Base-by-base conservation (phyloP, 1,140 invertebrate genomes). In the Lordiphosa mommai region DNA sequence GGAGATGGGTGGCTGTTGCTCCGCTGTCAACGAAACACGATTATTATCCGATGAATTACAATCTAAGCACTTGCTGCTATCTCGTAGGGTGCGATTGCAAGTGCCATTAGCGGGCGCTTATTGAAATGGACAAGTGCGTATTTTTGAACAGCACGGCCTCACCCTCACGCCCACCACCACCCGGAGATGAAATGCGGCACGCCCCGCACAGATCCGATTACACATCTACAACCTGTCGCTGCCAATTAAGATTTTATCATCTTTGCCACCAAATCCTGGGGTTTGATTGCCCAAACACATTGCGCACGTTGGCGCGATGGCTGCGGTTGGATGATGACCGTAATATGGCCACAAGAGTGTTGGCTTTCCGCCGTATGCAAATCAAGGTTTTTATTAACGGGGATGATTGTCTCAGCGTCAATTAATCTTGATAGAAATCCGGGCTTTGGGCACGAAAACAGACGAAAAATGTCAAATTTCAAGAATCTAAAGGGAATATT, bases 81-180 rank as follows among this genome's bases (percentile, higher is more conserved):
- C 30, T 30, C 13, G 16, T n/a, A 9, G 36, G 41, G 10, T 36
- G 36, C 23, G 32, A 47, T 16, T 37, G 37, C 27, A 7, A 38
- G 40, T 30, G 29, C 59, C 52, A 56, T 56, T 61, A 56, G 51
- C 16, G 51, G 33, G 12, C 38, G 34, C 16, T 69, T 66, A 70
- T 70, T 70, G 57, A 70, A 67, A 61, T 43, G 43, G 63, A 61
- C 67, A 70, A 70, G 56, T 70, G 33, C 13, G 33, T 30, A 23
- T 50, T 17, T 30, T 13, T 23, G 23, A 34, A 34, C 48, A 20
- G 10, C 14, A 50, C 53, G 38, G 13, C 7, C 8, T 40, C 37
- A 12, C 12, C n/a, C 6, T 27, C 32, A 43, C 5, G 23, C 29
- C 40, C 29, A 17, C 14, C 13, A 43, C n/a, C 40, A 13, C 20